phyloP scores from a whole-genome alignment of 2,113 vertebrate genomes.

The Odontesthes bonariensis region DNA sequence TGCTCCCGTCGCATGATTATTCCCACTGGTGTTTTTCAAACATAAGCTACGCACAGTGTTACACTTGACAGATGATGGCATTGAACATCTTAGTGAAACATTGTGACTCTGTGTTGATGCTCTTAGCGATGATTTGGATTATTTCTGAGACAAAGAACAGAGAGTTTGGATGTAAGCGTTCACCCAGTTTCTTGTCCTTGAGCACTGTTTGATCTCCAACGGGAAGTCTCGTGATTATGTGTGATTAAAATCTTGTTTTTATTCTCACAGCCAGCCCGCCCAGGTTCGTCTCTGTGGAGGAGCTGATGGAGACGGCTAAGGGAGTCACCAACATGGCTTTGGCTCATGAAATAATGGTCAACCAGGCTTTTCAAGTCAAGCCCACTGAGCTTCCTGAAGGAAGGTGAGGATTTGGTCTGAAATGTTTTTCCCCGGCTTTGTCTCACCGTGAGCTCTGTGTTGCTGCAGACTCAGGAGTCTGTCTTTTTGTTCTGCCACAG shows the following conservation, averaged over 20 bases:
- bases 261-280: constrained; percentile 87
- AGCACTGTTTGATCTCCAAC: background rate
- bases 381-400: constrained; percentile 88
- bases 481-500: constrained; percentile 70
- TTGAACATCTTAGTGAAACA: background rate
- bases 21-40: no score
- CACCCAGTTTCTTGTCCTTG: background rate
- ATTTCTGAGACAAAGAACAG: background rate
- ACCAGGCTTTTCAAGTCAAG: constrained; percentile 91
- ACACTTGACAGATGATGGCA: background rate
- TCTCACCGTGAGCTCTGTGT: background rate
- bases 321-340: constrained; percentile 95
- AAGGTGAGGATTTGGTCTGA: constrained; percentile 82
- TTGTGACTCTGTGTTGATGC: background rate
- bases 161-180: background rate
- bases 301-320: constrained; percentile 92
- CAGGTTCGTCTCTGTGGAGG: constrained; percentile 88
- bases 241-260: no score
- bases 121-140: background rate
- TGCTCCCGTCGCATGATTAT: no score
- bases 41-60: no score
- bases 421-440: background rate
- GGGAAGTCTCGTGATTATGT: background rate
- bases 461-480: background rate
- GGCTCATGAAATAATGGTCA: constrained; percentile 95